Evolutionary conservation across 1,140 invertebrate species (phyloP), one percentile per base, ranked within the genome.

Genomic region (Achatina immaculata): DNA sequence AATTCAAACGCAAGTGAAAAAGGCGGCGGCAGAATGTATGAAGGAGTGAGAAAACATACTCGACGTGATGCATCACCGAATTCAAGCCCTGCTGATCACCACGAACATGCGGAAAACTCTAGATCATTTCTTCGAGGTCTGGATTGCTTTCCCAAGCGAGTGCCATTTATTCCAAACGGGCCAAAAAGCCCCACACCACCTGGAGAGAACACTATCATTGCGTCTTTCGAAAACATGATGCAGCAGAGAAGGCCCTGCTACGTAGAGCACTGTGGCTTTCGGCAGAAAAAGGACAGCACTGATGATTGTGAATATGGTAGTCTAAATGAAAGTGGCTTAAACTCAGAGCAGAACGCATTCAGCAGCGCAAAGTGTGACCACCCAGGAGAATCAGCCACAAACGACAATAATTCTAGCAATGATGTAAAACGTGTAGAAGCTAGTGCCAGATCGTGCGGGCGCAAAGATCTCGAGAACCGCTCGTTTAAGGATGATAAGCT

Each of bases 211-310:
- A 68, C 11, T 14, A 11, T 68, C 31, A 11, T 68, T 24, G 6
- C 68, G 34, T 71, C 38, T 9, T 7, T 42, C 38, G 68, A 71
- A n/a, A 40, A 42, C 34, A 42, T 42, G 1, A 71, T 71, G 68
- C 68, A 40, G 68, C 38, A 71, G 6, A 21, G 42, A 4, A 19
- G 68, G 36, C 36, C 36, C 21, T 71, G 68, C 21, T 71, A 71
- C 38, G 68, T 71, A 38, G 36, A 71, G 38, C 38, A 71, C 34
- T 71, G 68, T 71, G 68, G 68, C 6, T 71, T 71, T 45, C 68
- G 68, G 19, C 68, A 71, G 38, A 40, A 71, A 38, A 40, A 42
- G 34, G 1, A 6, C 38, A 9, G 24, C 9, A 45, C 6, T 9
- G 4, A 28, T 45, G 7, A 3, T 19, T 24, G 38, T 40, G n/a